Evolutionary conservation across 2,113 vertebrate genomes (phyloP), one percentile per base, ranked within the genome.

Genomic region (Brienomyrus brachyistius): DNA sequence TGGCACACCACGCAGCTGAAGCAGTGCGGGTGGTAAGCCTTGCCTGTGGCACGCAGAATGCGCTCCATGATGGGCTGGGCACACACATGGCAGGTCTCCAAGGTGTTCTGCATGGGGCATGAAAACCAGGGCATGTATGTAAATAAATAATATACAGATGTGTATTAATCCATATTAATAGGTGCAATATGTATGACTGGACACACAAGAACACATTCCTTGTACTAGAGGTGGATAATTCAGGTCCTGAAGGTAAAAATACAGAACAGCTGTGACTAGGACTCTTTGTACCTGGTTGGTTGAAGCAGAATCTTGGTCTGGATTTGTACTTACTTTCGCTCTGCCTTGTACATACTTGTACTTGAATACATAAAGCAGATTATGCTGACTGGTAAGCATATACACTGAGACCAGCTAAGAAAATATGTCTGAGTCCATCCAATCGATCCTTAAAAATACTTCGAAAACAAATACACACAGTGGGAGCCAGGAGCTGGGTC

Each of bases 1-100:
- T 96, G 96, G 91, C 98, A 99, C 93, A 99, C 98, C 94, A 99
- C 98, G 0, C 98, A 99, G 94, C 97, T 99, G 94, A 99, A 99
- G 95, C 98, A 99, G 94, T 99, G 98, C 21, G 98, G 98, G 86
- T 99, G 98, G 91, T 99, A 99, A 87, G 98, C 98, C 93, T 99
- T 99, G 70, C 98, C 98, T 0, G 98, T 99, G n/a, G 98, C 98
- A 77, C 98, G 95, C 52, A 99, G 96, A 92, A 99, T 99, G 90
- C 97, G 96, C 90, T 99, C 98, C 98, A 99, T 98, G 95, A 99
- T 99, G 92, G 98, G 98, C 93, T 98, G 97, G 89, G 96, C 94
- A 1, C 98, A 99, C 89, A 99, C 97, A 0, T 93, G 99, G 95
- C 98, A 99, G 10, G 96, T 97, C 96, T 99, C 98, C 95, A 99